phyloP scores from a whole-genome alignment of 2,888 invertebrate species.

The Brenthis ino region DNA sequence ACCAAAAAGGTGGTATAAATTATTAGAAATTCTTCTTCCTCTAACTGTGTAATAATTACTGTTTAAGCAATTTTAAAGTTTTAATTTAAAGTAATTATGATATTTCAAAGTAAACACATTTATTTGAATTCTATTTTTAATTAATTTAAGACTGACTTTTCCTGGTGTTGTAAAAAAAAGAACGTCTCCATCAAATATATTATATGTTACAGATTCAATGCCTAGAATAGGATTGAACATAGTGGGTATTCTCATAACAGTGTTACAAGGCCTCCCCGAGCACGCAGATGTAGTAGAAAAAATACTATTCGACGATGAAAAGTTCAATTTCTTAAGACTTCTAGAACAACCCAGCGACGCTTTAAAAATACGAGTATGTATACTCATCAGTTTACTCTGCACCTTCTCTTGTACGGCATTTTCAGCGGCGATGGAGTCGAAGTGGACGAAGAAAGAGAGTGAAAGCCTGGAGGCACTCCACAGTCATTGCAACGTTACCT shows the following conservation, averaged over 20 bases:
- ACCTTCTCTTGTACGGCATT: conserved; percentile 86
- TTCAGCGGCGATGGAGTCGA: conserved; percentile 75
- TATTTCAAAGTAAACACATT: too few relatives aligned
- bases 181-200: neutral
- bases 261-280: conserved; percentile 88
- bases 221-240: conserved; percentile 86
- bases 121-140: too few relatives aligned
- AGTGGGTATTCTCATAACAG: conserved; percentile 87
- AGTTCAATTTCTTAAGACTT: conserved; percentile 78
- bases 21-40: too few relatives aligned
- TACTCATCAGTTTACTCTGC: conserved; percentile 86
- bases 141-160: too few relatives aligned
- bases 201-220: conserved; percentile 68
- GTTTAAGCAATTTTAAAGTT: too few relatives aligned
- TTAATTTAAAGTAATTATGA: too few relatives aligned
- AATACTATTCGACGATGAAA: conserved; percentile 82
- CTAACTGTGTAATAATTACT: too few relatives aligned
- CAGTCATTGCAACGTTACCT: conserved; percentile 83
- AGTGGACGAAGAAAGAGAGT: conserved; percentile 84
- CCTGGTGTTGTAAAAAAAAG: neutral
- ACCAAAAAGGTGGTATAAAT: too few relatives aligned
- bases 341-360: conserved; percentile 82
- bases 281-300: conserved; percentile 89
- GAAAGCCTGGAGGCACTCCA: conserved; percentile 83
- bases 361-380: conserved; percentile 85